Base-by-base conservation (phyloP, 2,113 vertebrate species). In the Prolemur simus region DNA sequence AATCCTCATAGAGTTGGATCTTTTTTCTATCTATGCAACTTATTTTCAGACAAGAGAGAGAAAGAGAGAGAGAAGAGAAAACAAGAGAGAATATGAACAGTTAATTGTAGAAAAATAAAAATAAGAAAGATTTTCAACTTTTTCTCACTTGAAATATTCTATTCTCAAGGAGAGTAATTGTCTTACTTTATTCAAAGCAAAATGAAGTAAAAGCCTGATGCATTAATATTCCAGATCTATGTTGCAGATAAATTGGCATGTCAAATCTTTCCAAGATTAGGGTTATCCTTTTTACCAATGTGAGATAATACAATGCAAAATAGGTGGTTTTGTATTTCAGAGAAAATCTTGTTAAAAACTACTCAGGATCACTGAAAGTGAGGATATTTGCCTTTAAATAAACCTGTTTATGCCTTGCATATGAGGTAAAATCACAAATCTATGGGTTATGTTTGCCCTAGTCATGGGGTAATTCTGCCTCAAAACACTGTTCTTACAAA, bases 151-250 rank as follows among this genome's bases (percentile, higher is more conserved):
- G 56, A 96, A 85, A 69, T 96, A 94, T 37, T 87, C 47, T 92
- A 6, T 91, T 54, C 11, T 87, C 64, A 77, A 73, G 32, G 47
- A 52, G 66, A 92, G 3, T 91, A 91, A 85, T 87, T 90, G 52
- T 91, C n/a, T 91, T 56, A 82, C 18, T 95, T 96, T 95, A 69
- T 87, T 95, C 69, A 87, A 96, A 95, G 73, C 27, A 89, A 94
- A 97, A 74, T 78, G 54, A 96, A 92, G 34, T 27, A 73, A 92
- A 92, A 84, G 32, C 5, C 85, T 76, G 63, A 20, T 91, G 10
- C 34, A 66, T 93, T 96, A 80, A 94, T 92, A 95, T 86, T 95
- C 71, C 63, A 84, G 73, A 68, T 96, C 21, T 77, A n/a, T 60
- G 54, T 10, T 89, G 10, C 84, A 91, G 82, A 84, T 82, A 94